Conservation (phyloP, 2,888 invertebrate genomes). For the Cerceris ruficornis region DNA sequence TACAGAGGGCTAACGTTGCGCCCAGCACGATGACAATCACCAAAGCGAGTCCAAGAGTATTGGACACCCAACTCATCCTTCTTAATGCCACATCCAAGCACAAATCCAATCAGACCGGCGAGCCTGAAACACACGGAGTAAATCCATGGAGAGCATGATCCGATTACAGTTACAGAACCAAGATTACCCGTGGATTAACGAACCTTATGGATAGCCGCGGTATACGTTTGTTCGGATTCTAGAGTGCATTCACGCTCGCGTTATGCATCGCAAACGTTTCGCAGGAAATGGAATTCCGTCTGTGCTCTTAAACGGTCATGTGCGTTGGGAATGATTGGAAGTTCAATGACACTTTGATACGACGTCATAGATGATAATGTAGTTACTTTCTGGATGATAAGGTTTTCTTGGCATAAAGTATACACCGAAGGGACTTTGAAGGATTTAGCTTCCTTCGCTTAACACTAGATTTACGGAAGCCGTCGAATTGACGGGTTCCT, state of each 20-base stretch:
- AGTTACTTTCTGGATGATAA: too few relatives aligned
- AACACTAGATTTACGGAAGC: too few relatives aligned
- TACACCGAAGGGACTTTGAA: too few relatives aligned
- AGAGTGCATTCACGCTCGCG: not conserved
- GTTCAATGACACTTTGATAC: too few relatives aligned
- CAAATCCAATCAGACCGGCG: constrained; percentile 59
- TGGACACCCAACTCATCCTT: constrained; percentile 77
- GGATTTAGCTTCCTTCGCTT: too few relatives aligned
- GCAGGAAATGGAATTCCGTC: not conserved
- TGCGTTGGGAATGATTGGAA: too few relatives aligned
- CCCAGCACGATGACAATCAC: constrained; percentile 72
- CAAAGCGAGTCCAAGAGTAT: constrained; percentile 73
- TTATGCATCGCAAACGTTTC: not conserved
- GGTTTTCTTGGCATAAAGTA: too few relatives aligned
- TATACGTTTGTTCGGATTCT: constrained; percentile 15
- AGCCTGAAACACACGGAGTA: constrained; percentile 63
- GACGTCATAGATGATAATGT: too few relatives aligned
- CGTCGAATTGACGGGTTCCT: too few relatives aligned
- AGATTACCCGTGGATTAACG: constrained; percentile 53
- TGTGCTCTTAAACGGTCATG: too few relatives aligned
- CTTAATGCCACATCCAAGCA: constrained; percentile 55
- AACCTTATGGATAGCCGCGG: constrained; percentile 28
- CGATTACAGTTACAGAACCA: constrained; percentile 53
- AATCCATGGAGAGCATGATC: constrained; percentile 56
- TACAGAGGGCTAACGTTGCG: constrained; percentile 71